Base-by-base conservation (phyloP, 2,113 vertebrate genomes). In the Xiphophorus maculatus region DNA sequence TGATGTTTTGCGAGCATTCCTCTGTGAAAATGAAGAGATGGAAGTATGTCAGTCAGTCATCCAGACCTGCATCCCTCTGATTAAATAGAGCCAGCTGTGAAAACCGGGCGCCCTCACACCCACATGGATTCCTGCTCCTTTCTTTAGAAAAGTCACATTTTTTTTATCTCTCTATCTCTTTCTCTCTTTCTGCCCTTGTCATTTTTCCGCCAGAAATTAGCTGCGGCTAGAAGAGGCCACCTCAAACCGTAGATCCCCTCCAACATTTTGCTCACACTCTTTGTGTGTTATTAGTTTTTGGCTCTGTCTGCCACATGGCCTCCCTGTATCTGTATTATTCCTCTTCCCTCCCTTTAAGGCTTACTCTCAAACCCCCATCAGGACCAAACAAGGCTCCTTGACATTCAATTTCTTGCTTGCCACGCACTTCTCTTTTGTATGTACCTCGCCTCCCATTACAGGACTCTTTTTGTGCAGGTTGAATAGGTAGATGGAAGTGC, bases 381-480 rank as follows among this genome's bases (percentile, higher is more conserved):
- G 87, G 89, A 91, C 79, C 90, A 92, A 94, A 94, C 92, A 93
- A 93, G 92, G 83, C 87, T 92, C 88, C 93, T 94, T 95, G 93
- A 94, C 94, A 94, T 94, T 95, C 93, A 93, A 93, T 94, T 93
- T 95, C 92, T 91, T 94, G 93, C 92, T 94, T 93, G 91, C 89
- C 73, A 88, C 68, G 77, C 89, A 88, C 77, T 92, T 92, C 90
- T 91, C 90, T 65, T 87, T 91, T 92, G 90, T 91, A 82, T 83
- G 79, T 61, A 74, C 86, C 88, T 70, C 44, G 78, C 76, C 72
- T 86, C 48, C 76, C 87, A 84, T 86, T 89, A 69, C 78, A 63
- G 76, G 84, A 63, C 71, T 89, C 79, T 87, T 89, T 87, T 90
- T 90, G 83, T 83, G 82, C 3, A 28, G 48, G 79, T 25, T 89